Evolutionary conservation across 2,888 invertebrate species (phyloP), one percentile per base, ranked within the genome.

Genomic region (Gandaritis pyraliata): DNA sequence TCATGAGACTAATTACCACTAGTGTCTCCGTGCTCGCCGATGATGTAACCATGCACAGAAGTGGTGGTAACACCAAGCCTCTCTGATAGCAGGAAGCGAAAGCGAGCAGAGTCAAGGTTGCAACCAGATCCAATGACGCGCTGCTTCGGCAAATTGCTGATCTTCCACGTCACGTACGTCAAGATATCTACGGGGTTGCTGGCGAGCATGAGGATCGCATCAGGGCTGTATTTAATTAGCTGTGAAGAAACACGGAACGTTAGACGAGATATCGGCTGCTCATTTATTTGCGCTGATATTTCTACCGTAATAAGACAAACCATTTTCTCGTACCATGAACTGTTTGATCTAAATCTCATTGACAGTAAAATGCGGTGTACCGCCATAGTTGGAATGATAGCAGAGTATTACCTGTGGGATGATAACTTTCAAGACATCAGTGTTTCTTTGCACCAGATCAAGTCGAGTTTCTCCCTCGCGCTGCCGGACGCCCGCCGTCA

Each of bases 161-260:
- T 83, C 88, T 97, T 98, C 98, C 98, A 98, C n/a, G 98, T 95
- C 12, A 98, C 97, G 83, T 97, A 98, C 0, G 98, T 98, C 77
- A 98, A 91, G 65, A 98, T 95, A 82, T 98, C 98, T 33, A 98
- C 97, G 0, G 98, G 98, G 86, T 98, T 98, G 72, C 97, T 97
- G 6, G 98, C 98, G 76, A 98, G 95, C 65, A 98, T 78, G 30
- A 98, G 87, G 58, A 97, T 95, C 11, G 97, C 95, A 73, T 98
- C 94, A 0, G 98, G 98, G 65, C 97, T 98, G 90, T 97, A 93
- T 80, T 96, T 94, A 6, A 97, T 94, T 39, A 97, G 86, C 85
- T 96, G 77, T 11, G 48, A 60, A 23, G 23, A 23, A 23, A 23
- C 23, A 23, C n/a, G 6, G 3, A 23, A 3, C 23, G 23, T 23